Conservation (phyloP, 1,140 invertebrate species). For the Harpegnathos saltator region DNA sequence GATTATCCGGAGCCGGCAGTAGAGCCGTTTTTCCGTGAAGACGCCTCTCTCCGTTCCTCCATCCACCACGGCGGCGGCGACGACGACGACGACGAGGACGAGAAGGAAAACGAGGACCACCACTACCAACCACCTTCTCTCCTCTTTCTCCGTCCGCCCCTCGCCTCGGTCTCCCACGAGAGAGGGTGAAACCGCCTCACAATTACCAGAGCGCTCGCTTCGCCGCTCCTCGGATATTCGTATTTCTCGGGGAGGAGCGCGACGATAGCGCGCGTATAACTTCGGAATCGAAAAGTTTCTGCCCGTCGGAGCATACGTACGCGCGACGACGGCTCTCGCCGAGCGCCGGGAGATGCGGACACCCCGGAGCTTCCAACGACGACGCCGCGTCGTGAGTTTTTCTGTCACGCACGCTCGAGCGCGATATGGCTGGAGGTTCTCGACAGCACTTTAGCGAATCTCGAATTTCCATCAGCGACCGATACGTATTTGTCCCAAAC, state of each 20-base stretch:
- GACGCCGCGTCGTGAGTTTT: background rate
- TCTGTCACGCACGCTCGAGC: background rate
- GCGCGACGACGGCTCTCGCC: background rate
- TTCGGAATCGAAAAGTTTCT: constrained; percentile 50
- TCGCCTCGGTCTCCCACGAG: background rate
- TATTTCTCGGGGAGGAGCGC: constrained; percentile 65
- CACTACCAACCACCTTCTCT: background rate
- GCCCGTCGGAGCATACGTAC: constrained; percentile 19
- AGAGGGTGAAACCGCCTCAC: constrained; percentile 55
- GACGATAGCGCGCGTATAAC: constrained; percentile 29
- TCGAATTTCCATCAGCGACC: too few relatives aligned
- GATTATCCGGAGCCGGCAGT: constrained; percentile 65
- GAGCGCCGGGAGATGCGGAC: background rate
- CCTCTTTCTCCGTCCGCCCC: background rate
- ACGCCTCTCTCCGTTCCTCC: constrained; percentile 32
- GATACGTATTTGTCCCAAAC: too few relatives aligned
- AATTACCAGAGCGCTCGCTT: constrained; percentile 66
- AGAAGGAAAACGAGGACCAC: too few relatives aligned
- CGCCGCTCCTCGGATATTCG: constrained; percentile 70
- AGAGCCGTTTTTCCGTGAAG: constrained; percentile 61
- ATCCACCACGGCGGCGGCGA: background rate
- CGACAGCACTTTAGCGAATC: too few relatives aligned
- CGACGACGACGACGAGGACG: background rate
- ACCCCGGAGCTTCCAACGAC: background rate
- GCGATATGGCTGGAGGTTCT: too few relatives aligned